Percentiles rank a stretch among this genome's conserved stretches.
Conservation (phyloP, 2,113 vertebrate species). For the Centropristis striata region DNA sequence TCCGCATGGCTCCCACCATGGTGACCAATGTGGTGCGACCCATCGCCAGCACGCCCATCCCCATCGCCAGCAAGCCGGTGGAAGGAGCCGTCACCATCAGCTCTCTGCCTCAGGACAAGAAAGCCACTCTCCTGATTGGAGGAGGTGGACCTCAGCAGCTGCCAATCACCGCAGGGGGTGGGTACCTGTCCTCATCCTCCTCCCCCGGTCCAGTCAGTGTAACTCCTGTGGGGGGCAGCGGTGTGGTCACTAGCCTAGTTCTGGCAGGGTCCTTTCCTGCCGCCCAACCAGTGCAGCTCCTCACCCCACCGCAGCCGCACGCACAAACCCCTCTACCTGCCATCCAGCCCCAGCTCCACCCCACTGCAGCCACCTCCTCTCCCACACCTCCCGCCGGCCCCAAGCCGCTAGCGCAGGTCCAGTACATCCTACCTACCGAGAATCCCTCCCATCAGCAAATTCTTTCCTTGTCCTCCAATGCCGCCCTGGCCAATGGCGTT, state of each 20-base stretch:
- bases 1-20: slow-evolving; percentile 84
- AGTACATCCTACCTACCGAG: slow-evolving; percentile 88
- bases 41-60: slow-evolving; percentile 88
- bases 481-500: slow-evolving; percentile 84
- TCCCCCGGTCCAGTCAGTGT: slow-evolving; percentile 73
- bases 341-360: slow-evolving; percentile 87
- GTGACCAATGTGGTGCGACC: slow-evolving; percentile 90
- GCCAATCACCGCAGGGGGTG: slow-evolving; percentile 80
- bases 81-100: slow-evolving; percentile 70
- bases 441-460: slow-evolving; percentile 83
- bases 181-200: slow-evolving; percentile 83
- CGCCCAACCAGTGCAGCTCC: slow-evolving; percentile 79
- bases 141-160: slow-evolving; percentile 74
- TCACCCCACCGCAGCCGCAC: slow-evolving; percentile 67
- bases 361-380: slow-evolving; percentile 67
- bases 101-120: slow-evolving; percentile 77
- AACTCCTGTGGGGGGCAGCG: slow-evolving; percentile 65
- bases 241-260: slow-evolving; percentile 84
- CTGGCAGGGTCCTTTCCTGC: slow-evolving; percentile 81
- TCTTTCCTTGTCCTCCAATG: slow-evolving; percentile 86
- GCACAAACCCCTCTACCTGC: slow-evolving; percentile 71
- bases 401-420: slow-evolving; percentile 87
- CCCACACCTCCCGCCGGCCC: slow-evolving; percentile 64
- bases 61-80: slow-evolving; percentile 88
- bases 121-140: slow-evolving; percentile 78